A percentile compares a stretch with the other conserved stretches of the same genome.
Conservation (phyloP, 2,113 vertebrate species). For the Pithys albifrons region DNA sequence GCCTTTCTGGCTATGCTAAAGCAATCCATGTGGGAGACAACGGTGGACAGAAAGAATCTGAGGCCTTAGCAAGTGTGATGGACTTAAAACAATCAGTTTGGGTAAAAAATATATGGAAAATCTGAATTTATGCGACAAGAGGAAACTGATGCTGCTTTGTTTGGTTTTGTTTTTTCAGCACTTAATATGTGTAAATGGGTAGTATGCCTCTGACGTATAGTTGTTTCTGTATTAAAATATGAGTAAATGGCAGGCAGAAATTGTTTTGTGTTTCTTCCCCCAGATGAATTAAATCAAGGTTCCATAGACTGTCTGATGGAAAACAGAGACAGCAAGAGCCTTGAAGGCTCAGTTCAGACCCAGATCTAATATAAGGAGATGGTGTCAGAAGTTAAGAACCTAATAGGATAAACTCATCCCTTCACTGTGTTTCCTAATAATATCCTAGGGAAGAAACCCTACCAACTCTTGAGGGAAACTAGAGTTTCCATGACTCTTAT, state of each 20-base stretch:
- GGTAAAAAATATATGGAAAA: background rate
- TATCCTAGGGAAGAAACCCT: background rate
- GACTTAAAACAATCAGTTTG: background rate
- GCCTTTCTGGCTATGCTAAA: background rate
- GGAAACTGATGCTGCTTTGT: background rate
- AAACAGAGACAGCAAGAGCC: background rate
- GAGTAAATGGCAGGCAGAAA: background rate
- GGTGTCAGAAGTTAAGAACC: background rate
- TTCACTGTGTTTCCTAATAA: background rate
- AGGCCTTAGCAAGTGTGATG: background rate
- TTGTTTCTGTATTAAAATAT: background rate
- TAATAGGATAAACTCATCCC: background rate
- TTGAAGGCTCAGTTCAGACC: background rate
- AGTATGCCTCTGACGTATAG: background rate
- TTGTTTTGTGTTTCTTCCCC: background rate
- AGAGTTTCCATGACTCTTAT: background rate
- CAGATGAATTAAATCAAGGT: background rate
- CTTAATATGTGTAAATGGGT: background rate
- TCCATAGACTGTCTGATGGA: background rate
- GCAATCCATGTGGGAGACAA: background rate
- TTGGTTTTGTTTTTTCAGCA: background rate
- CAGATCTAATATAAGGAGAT: background rate
- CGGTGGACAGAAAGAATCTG: background rate
- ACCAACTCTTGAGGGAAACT: background rate
- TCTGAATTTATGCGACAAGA: background rate